Conservation (phyloP, 2,113 vertebrate genomes). For the Hucho hucho region DNA sequence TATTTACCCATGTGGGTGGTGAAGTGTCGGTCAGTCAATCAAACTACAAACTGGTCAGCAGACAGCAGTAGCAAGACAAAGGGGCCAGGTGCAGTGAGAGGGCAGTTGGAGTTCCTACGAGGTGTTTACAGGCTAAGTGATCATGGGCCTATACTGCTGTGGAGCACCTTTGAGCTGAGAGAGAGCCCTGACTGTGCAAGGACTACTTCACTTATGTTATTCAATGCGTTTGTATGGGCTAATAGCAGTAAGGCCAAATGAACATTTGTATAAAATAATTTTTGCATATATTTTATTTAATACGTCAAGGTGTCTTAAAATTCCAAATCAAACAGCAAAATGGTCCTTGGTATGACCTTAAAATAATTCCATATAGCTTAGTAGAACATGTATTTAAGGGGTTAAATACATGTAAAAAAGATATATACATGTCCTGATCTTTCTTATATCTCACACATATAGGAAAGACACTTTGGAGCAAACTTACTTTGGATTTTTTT, state of each 20-base stretch:
- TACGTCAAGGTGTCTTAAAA: no score
- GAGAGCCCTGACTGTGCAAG: constrained; percentile 1
- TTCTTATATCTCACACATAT: no score
- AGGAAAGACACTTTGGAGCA: no score
- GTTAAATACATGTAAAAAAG: no score
- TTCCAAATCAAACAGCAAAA: no score
- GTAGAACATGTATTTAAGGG: no score
- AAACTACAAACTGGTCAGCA: constrained; percentile 9
- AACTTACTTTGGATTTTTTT: no score
- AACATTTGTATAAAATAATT: no score
- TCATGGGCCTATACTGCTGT: background rate
- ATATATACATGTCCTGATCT: no score
- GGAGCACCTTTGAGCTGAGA: constrained; percentile 4
- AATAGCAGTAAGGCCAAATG: background rate
- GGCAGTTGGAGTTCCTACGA: background rate
- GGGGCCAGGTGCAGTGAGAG: constrained; percentile 13
- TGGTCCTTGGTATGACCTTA: no score
- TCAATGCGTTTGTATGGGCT: background rate
- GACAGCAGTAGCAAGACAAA: background rate
- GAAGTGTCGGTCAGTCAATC: background rate
- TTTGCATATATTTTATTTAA: no score
- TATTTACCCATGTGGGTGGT: constrained; percentile 38
- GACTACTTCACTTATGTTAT: background rate
- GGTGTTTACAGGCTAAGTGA: background rate
- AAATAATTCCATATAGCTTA: no score